Evolutionary conservation across 1,140 invertebrate genomes (phyloP), one percentile per base, ranked within the genome.

Genomic region (Platorchestia sp.): DNA sequence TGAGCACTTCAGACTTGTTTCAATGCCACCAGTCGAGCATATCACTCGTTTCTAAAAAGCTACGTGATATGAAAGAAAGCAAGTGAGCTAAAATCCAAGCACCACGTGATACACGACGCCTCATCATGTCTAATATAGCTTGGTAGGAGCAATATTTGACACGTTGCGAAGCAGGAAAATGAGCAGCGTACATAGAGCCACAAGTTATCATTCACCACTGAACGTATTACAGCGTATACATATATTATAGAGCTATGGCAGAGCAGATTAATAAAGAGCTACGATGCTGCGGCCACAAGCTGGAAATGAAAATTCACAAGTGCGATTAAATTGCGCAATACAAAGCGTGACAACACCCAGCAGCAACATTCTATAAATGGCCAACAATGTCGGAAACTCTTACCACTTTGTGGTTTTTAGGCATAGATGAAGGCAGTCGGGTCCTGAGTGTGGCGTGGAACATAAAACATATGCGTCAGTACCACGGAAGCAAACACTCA

Each of bases 361-460:
- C 43, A 44, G 87, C 87, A 89, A 89, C 87, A 89, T 89, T 89
- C 87, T 14, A 14, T 42, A 89, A 44, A 89, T 89, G 5, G n/a
- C 43, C 87, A 89, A 89, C 87, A 42, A 89, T 41, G 43, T 44
- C 43, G 87, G 36, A 89, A 89, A 89, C 43, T 89, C 91, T 93
- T 93, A 93, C 91, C 91, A 93, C 91, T 93, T 93, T 93, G 40
- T 93, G 45, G 91, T 93, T 47, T 93, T 93, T 93, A 93, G 91
- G 91, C 91, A 93, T 93, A 93, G 43, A 47, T 93, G 91, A 44
- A 93, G 91, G 91, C 91, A 93, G 45, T 93, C 91, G 91, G 91
- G 45, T 93, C 91, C 91, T 93, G 43, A 42, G 91, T n/a, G 91
- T 45, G 36, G 91, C 91, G 45, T 93, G 91, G 3, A 93, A 93